phyloP scores from a whole-genome alignment of 2,797 vertebrate species.

The Enteromius viviparus region DNA sequence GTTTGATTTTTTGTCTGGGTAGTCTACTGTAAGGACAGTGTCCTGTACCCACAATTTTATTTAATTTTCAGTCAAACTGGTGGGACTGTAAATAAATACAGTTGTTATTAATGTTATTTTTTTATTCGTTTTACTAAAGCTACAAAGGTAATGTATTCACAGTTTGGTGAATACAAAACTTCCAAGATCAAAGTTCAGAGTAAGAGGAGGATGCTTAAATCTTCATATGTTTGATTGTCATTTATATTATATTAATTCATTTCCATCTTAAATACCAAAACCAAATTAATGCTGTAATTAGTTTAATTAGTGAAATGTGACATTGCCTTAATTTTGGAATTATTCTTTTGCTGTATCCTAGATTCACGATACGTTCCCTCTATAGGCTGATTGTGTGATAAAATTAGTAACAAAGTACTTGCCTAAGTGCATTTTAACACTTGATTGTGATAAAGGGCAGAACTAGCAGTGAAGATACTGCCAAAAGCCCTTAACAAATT shows the following conservation, averaged over 20 bases:
- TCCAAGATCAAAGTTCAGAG: not conserved
- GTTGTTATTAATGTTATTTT: no score
- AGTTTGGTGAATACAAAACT: not conserved
- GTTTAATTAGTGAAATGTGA: not conserved
- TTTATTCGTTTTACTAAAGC: not conserved
- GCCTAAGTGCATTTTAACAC: conserved; percentile 1
- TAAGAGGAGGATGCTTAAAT: no score
- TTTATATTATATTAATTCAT: not conserved
- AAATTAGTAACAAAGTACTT: not conserved
- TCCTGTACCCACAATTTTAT: no score
- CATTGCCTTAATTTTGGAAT: not conserved
- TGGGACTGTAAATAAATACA: no score
- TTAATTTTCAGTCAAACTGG: no score
- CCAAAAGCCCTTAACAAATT: conserved; percentile 8
- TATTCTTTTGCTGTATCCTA: not conserved
- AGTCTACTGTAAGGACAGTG: no score
- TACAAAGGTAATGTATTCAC: no score
- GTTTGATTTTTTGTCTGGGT: no score
- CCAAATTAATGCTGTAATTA: not conserved
- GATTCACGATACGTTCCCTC: not conserved
- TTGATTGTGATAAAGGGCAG: conserved; percentile 19
- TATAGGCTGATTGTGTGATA: not conserved
- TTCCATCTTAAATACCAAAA: not conserved
- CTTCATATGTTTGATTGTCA: not conserved
- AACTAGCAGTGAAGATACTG: not conserved